Evolutionary conservation across 2,113 vertebrate genomes (phyloP).

Genomic region (Coptodon bakossiorum): DNA sequence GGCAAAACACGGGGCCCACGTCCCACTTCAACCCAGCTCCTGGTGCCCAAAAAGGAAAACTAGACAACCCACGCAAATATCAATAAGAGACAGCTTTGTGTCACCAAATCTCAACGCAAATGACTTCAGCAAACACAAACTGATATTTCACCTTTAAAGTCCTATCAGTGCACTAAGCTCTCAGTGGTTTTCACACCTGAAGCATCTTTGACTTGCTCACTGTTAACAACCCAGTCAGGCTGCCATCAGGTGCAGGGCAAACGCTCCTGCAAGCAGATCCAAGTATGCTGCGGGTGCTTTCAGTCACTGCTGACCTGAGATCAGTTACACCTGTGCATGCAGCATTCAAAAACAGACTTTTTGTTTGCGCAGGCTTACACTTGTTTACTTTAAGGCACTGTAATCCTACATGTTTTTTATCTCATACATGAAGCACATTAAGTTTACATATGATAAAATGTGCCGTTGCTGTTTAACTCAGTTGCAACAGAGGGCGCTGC

Average conservation of each 20-base stretch:
- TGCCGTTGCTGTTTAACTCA: background rate
- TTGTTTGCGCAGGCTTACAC: background rate
- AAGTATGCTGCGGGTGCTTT: background rate
- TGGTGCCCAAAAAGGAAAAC: background rate
- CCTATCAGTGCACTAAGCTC: background rate
- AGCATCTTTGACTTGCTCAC: background rate
- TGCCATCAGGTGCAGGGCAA: background rate
- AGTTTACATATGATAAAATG: background rate
- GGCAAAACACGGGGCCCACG: background rate
- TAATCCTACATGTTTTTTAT: background rate
- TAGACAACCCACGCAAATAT: background rate
- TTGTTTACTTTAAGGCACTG: background rate
- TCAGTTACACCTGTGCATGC: background rate
- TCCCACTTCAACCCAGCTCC: background rate
- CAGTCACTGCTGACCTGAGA: background rate
- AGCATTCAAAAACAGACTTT: background rate
- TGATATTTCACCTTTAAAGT: background rate
- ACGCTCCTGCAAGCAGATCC: background rate
- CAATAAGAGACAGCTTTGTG: background rate
- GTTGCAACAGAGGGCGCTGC: background rate
- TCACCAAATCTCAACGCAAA: background rate
- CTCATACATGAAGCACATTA: background rate
- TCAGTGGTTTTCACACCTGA: background rate
- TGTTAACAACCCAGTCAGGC: background rate
- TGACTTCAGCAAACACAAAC: background rate